Conservation (phyloP, 2,888 invertebrate species). For the Eueremaeus valkanovi region DNA sequence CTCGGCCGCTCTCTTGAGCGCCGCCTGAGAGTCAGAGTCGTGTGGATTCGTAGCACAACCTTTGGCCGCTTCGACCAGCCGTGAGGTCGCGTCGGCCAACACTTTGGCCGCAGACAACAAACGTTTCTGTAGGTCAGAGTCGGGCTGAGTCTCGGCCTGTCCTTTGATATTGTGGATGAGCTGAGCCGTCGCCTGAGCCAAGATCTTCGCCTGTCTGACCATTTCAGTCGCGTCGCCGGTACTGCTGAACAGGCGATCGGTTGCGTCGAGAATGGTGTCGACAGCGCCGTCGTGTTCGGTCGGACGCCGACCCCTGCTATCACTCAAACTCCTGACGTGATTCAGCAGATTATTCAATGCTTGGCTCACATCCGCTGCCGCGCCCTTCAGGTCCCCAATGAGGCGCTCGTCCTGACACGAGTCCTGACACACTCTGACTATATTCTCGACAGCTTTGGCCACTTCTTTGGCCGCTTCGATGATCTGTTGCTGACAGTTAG, state of each 20-base stretch:
- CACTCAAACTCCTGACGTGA: slow-evolving; percentile 62
- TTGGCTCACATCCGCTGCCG: slow-evolving; percentile 80
- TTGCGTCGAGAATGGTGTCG: slow-evolving; percentile 81
- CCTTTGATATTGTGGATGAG: slow-evolving; percentile 90
- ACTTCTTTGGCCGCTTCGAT: slow-evolving; percentile 89
- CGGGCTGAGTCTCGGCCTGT: slow-evolving; percentile 82
- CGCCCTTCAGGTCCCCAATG: slow-evolving; percentile 69
- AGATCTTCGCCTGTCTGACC: slow-evolving; percentile 82
- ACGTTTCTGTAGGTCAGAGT: slow-evolving; percentile 81
- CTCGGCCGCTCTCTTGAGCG: slow-evolving; percentile 81
- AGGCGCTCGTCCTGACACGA: slow-evolving; percentile 64
- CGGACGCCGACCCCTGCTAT: slow-evolving; percentile 35
- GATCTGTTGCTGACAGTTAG: slow-evolving; percentile 74
- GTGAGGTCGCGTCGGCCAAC: slow-evolving; percentile 88
- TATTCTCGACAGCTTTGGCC: slow-evolving; percentile 79
- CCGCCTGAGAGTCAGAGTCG: slow-evolving; percentile 76
- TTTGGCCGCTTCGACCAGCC: slow-evolving; percentile 93
- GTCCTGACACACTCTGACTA: slow-evolving; percentile 74
- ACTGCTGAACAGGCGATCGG: slow-evolving; percentile 78
- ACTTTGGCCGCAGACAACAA: slow-evolving; percentile 90
- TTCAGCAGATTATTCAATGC: slow-evolving; percentile 83
- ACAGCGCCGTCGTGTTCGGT: slow-evolving; percentile 70
- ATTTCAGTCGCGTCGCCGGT: slow-evolving; percentile 86
- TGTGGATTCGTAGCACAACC: slow-evolving; percentile 81
- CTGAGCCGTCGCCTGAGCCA: slow-evolving; percentile 90